Evolutionary conservation across 2,113 vertebrate genomes (phyloP).

Genomic region (Sprattus sprattus): DNA sequence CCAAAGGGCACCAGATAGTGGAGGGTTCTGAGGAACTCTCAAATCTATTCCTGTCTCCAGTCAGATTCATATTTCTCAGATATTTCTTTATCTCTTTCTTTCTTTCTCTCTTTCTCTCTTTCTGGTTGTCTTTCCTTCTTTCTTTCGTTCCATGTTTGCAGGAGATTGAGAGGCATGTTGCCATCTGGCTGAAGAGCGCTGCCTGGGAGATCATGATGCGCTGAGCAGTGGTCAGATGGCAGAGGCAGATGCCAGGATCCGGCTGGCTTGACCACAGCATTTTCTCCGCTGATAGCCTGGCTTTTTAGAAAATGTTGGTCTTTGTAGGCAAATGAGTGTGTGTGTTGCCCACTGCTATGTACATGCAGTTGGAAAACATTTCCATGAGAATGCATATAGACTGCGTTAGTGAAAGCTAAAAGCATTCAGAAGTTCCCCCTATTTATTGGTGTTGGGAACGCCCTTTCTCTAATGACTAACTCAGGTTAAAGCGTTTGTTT

Average conservation of each 20-base stretch:
- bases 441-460: neutral
- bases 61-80: no score
- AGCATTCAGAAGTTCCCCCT: no score
- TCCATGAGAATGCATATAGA: neutral
- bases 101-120: neutral
- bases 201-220: conserved; percentile 24
- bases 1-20: no score
- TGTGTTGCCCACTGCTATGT: neutral
- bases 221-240: conserved; percentile 20
- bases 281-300: neutral
- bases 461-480: neutral
- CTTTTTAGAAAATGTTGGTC: no score
- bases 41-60: no score
- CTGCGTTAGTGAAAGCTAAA: no score
- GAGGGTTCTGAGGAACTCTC: no score
- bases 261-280: neutral
- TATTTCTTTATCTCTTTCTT: conserved; percentile 12
- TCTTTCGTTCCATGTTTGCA: conserved; percentile 25
- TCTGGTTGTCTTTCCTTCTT: neutral
- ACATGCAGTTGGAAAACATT: neutral
- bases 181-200: conserved; percentile 66
- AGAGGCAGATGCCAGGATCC: neutral
- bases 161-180: conserved; percentile 65
- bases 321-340: neutral
- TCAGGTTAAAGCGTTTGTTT: neutral